Percentiles rank a stretch among this genome's conserved stretches.
phyloP scores from a whole-genome alignment of 2,113 vertebrate species.

The Setophaga petechia region DNA sequence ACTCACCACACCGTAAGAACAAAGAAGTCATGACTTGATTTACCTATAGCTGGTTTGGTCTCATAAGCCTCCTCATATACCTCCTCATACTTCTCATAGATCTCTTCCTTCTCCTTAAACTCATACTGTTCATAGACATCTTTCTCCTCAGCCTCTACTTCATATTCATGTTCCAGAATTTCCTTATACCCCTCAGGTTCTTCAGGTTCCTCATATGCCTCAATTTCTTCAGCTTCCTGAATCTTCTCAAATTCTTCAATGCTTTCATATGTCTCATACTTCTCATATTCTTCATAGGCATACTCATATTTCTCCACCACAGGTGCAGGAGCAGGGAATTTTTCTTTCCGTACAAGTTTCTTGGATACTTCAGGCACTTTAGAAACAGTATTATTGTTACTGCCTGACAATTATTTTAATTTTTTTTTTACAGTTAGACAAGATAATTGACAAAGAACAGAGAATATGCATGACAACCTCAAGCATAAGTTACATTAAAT shows the following conservation, averaged over 20 bases:
- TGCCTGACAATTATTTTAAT: neutral
- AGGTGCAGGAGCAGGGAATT: constrained; percentile 8
- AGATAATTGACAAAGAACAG: neutral
- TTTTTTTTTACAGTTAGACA: neutral
- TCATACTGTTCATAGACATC: constrained; percentile 43
- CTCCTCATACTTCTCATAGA: constrained; percentile 52
- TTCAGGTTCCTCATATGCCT: constrained; percentile 60
- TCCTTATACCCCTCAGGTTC: constrained; percentile 59
- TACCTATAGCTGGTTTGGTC: constrained; percentile 74
- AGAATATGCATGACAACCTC: neutral
- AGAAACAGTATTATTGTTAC: constrained; percentile 46
- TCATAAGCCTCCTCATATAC: constrained; percentile 58
- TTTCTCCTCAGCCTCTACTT: constrained; percentile 57
- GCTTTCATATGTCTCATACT: constrained; percentile 39
- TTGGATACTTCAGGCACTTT: constrained; percentile 73
- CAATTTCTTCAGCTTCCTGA: constrained; percentile 69
- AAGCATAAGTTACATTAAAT: neutral
- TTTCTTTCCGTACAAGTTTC: constrained; percentile 65
- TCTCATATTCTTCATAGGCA: constrained; percentile 66
- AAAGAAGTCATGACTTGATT: neutral
- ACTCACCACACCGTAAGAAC: neutral
- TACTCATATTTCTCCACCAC: constrained; percentile 37
- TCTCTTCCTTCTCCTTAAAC: constrained; percentile 31
- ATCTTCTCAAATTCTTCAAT: constrained; percentile 52
- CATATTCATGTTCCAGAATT: constrained; percentile 7